phyloP scores from a whole-genome alignment of 2,797 vertebrate species.

The Hapalemur alaotrensis region DNA sequence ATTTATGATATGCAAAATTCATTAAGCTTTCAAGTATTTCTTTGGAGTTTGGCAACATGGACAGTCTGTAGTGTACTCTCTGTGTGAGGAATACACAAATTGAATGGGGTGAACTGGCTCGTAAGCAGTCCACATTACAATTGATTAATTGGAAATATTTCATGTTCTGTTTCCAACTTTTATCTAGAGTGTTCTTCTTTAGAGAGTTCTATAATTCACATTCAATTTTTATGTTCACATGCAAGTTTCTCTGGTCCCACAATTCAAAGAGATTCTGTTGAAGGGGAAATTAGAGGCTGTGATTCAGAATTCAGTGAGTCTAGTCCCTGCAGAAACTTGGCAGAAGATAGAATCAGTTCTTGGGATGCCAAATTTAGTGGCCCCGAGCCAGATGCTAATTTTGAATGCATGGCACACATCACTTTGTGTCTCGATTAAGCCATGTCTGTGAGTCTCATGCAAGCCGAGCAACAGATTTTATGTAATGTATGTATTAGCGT shows the following conservation, averaged over 20 bases:
- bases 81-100: background rate
- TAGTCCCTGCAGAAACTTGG: conserved; percentile 86
- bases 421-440: conserved; percentile 83
- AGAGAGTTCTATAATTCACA: conserved; percentile 44
- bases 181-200: conserved; percentile 50
- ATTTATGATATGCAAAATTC: conserved; percentile 53
- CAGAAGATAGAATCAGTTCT: conserved; percentile 80
- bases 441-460: conserved; percentile 72
- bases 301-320: conserved; percentile 82
- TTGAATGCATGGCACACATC: conserved; percentile 82
- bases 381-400: conserved; percentile 84
- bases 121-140: background rate
- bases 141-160: conserved; percentile 25
- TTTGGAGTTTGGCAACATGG: conserved; percentile 1
- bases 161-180: background rate
- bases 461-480: conserved; percentile 74
- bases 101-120: background rate
- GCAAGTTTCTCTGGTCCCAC: conserved; percentile 68
- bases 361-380: conserved; percentile 85
- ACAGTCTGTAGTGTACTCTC: background rate
- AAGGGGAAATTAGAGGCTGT: conserved; percentile 75
- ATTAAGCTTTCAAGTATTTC: conserved; percentile 61
- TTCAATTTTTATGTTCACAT: conserved; percentile 74
- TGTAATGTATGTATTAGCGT: conserved; percentile 51
- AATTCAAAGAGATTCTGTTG: conserved; percentile 77